phyloP scores from a whole-genome alignment of 2,888 invertebrate species.

The Phaedon cochleariae region DNA sequence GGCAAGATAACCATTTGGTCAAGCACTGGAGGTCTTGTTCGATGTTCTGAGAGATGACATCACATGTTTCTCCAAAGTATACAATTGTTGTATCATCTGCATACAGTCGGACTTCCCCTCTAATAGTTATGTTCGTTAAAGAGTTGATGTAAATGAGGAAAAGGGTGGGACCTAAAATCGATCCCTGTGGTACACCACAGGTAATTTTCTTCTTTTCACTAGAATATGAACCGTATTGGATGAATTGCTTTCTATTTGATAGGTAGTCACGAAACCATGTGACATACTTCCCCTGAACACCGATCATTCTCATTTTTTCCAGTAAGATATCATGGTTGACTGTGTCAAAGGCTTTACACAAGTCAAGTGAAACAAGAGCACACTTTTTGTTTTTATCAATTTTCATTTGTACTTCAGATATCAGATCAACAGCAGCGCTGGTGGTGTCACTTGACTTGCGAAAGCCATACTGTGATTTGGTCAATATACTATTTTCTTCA shows the following conservation, averaged over 20 bases:
- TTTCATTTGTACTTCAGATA: too few species aligned
- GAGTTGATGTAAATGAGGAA: slow-evolving; percentile 5
- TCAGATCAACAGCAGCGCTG: too few species aligned
- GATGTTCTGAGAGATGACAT: background rate
- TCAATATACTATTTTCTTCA: too few species aligned
- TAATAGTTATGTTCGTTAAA: slow-evolving; percentile 5
- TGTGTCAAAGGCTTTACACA: too few species aligned
- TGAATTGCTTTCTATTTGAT: slow-evolving; percentile 11
- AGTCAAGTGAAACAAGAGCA: too few species aligned
- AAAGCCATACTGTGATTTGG: too few species aligned
- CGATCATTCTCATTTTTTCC: slow-evolving; percentile 4
- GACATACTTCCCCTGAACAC: slow-evolving; percentile 5
- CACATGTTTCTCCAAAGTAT: slow-evolving; percentile 3
- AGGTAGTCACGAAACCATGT: slow-evolving; percentile 6
- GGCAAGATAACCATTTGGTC: slow-evolving; percentile 2
- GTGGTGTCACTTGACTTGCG: too few species aligned
- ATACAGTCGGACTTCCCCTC: background rate
- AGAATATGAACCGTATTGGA: background rate
- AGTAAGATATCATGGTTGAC: too few species aligned
- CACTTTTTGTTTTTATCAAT: too few species aligned
- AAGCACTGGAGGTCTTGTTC: slow-evolving; percentile 5
- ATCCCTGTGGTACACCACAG: background rate
- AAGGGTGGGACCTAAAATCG: background rate
- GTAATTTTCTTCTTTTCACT: slow-evolving; percentile 2
- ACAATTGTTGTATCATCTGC: background rate